Evolutionary conservation across 2,797 vertebrate species (phyloP), one percentile per base, ranked within the genome.

Genomic region (Clarias laeviceps): DNA sequence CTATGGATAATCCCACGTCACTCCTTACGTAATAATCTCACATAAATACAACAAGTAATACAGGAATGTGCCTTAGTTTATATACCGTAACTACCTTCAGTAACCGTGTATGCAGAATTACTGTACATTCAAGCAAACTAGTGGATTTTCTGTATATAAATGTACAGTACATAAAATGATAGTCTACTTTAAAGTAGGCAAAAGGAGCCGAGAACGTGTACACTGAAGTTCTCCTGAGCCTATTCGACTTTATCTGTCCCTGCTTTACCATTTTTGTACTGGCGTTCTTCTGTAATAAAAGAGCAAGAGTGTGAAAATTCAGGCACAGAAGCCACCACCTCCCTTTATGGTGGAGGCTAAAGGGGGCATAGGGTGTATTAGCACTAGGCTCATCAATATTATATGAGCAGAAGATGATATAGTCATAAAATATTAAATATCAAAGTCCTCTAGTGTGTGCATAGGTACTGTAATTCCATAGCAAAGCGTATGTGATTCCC

Each of bases 351-450:
- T 50, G n/a, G 50, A 59, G 69, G 76, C 59, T 78, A 22, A 82
- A 85, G 82, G 45, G 66, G 86, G 68, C 82, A 84, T 72, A 61
- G 80, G 69, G 86, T 74, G 84, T 90, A 92, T 92, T 94, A 91
- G 90, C 91, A 88, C 89, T 88, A 89, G 89, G 82, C 37, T 66
- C 66, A 70, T 94, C 88, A 94, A 94, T 94, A 94, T 93, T 93
- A 77, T 85, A 94, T 94, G 90, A 93, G 92, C 88, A 91, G 91
- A 80, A 91, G 90, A 93, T 91, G 91, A 94, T 92, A 92, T 92
- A 89, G 88, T 82, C 87, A 95, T 95, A 76, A 95, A 95, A 95
- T 95, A 94, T 95, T 95, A 87, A 94, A 87, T 87, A 91, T 90
- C 89, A 93, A 91, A 92, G 90, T 93, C 91, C 85, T 83, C 82